Conservation (phyloP, 92 coral and sea anemone genomes). For the Epizoanthus ramosus region DNA sequence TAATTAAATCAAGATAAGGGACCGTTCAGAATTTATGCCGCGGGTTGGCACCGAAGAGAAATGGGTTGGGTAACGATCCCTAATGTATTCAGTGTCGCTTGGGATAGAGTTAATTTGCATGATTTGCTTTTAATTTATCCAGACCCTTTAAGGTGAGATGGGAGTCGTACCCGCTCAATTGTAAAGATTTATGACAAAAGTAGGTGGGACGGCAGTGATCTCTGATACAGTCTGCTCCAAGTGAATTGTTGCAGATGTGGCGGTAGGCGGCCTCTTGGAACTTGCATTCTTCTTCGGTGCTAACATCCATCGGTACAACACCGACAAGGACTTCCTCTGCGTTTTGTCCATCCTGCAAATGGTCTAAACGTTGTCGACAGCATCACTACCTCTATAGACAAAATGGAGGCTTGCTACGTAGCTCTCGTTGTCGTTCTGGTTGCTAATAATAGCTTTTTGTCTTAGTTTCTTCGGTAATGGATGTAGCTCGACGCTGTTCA, state of each 20-base stretch:
- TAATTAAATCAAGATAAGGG: too few relatives aligned
- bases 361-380: constrained; percentile 28
- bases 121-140: constrained; percentile 51
- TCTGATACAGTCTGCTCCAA: constrained; percentile 44
- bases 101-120: constrained; percentile 49
- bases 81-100: constrained; percentile 45
- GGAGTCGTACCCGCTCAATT: too few relatives aligned
- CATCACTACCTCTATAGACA: constrained; percentile 35
- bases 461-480: too few relatives aligned
- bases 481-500: too few relatives aligned
- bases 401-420: constrained; percentile 25
- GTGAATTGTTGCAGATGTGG: constrained; percentile 47
- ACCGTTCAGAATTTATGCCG: too few relatives aligned
- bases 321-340: constrained; percentile 23
- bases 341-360: constrained; percentile 1
- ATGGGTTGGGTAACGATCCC: too few relatives aligned
- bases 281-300: constrained; percentile 14
- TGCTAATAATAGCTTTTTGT: too few relatives aligned
- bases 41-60: too few relatives aligned
- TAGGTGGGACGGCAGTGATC: constrained; percentile 55
- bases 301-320: constrained; percentile 49
- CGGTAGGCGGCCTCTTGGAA: constrained; percentile 47
- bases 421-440: too few relatives aligned
- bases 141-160: constrained; percentile 54
- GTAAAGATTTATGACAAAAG: too few relatives aligned